Evolutionary conservation across 2,797 vertebrate species (phyloP).

Genomic region (Lepilemur septentrionalis): DNA sequence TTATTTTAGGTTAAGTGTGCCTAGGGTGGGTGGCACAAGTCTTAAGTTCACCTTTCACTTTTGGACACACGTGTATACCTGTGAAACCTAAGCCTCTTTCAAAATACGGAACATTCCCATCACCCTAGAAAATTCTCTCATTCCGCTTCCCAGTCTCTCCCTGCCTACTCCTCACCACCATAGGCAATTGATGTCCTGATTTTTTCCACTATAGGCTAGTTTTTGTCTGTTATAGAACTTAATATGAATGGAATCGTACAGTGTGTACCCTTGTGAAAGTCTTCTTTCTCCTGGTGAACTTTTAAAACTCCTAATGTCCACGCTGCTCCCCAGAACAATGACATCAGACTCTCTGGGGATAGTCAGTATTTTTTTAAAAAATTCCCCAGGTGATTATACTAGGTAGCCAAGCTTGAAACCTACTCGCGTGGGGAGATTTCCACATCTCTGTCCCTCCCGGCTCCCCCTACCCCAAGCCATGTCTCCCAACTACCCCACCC

Average conservation of each 20-base stretch:
- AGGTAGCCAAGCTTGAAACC: not conserved
- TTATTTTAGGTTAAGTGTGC: not conserved
- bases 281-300: not conserved
- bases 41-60: not conserved
- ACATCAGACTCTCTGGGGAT: not conserved
- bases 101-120: not conserved
- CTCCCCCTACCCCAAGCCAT: not conserved
- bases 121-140: not conserved
- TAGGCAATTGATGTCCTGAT: not conserved
- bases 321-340: not conserved
- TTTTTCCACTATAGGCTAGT: not conserved
- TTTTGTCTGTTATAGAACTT: not conserved
- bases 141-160: too few species aligned
- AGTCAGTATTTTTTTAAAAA: not conserved
- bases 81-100: not conserved
- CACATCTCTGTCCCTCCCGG: fast-evolving
- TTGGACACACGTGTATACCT: not conserved
- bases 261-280: not conserved
- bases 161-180: not conserved
- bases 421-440: not conserved
- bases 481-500: not conserved
- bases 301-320: not conserved
- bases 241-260: not conserved
- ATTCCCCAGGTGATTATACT: not conserved
- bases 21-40: not conserved